Evolutionary conservation across 2,113 vertebrate species (phyloP).

Genomic region (Hippocampus mohnikei): DNA sequence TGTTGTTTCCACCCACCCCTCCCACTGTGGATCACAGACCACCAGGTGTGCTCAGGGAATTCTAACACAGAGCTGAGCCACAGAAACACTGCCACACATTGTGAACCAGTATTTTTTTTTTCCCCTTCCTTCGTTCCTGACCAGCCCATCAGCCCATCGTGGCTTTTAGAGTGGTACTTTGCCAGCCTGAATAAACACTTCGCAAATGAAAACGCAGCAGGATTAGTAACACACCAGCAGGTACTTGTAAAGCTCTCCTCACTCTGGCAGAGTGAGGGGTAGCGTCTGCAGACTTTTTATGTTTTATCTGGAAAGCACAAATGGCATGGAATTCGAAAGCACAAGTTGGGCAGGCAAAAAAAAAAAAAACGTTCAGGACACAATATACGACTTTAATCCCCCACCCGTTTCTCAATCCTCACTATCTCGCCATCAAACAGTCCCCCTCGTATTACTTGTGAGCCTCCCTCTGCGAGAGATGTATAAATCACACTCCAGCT

Average conservation of each 20-base stretch:
- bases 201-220: conserved; percentile 30
- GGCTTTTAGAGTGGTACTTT: conserved; percentile 51
- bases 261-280: conserved; percentile 21
- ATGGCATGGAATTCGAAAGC: conserved; percentile 18
- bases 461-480: conserved; percentile 9
- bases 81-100: conserved; percentile 19
- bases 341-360: conserved; percentile 6
- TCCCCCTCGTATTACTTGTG: not conserved
- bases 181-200: conserved; percentile 57
- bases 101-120: conserved; percentile 31
- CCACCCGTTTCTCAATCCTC: conserved; percentile 4
- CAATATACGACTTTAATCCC: conserved; percentile 3
- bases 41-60: conserved; percentile 35
- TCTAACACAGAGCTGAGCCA: conserved; percentile 20
- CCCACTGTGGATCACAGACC: conserved; percentile 22
- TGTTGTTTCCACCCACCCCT: not conserved
- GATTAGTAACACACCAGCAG: conserved; percentile 49
- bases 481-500: conserved; percentile 1
- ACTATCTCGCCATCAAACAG: conserved; percentile 16
- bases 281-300: conserved; percentile 13
- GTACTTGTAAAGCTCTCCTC: conserved; percentile 26
- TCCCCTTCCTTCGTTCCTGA: conserved; percentile 53
- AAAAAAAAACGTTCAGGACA: conserved; percentile 20
- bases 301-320: conserved; percentile 26
- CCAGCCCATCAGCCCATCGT: conserved; percentile 27